Evolutionary conservation across 2,888 invertebrate genomes (phyloP), one percentile per base, ranked within the genome.

Genomic region (Gandaritis pyraliata): DNA sequence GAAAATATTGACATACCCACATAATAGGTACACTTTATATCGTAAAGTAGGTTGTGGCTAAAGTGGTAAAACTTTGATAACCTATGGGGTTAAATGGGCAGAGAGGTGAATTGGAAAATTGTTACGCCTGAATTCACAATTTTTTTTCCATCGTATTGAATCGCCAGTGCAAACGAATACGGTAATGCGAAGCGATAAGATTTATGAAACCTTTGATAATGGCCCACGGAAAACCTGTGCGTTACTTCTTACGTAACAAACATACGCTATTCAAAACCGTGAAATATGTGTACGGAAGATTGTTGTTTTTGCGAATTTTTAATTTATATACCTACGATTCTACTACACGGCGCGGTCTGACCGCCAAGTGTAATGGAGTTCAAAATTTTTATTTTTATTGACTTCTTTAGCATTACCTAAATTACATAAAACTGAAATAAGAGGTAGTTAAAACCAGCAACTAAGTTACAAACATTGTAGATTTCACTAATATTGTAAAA

Each of bases 181-280:
- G 50, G 57, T 51, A 51, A 47, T 29, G 15, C 7, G 30, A 58
- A 47, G 29, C 58, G 58, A 58, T 58, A 52, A 53, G 33, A 53
- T 48, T 59, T 41, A 43, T 49, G 41, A 49, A 49, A 47, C 18
- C 52, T 33, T 52, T 52, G 51, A 51, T 52, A 58, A 52, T 52
- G 46, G 46, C 15, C 16, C 51, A 29, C 29, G 46, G 45, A 51
- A 36, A 51, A 46, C 12, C 3, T n/a, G 18, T 30, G 49, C 36
- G 45, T 39, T 18, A 36, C 18, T 36, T n/a, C 41, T 12, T 45
- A 58, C 18, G 15, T 51, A 45, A n/a, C 50, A 43, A 6, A 23
- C 15, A 30, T 36, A 39, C 33, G 52, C 45, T 13, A 49, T 11
- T 23, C n/a, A 46, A n/a, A 29, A n/a, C 54, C 36, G 46, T 45